Percentiles rank a stretch among this genome's conserved stretches.
Conservation (phyloP, 2,113 vertebrate species). For the Myocastor coypus region DNA sequence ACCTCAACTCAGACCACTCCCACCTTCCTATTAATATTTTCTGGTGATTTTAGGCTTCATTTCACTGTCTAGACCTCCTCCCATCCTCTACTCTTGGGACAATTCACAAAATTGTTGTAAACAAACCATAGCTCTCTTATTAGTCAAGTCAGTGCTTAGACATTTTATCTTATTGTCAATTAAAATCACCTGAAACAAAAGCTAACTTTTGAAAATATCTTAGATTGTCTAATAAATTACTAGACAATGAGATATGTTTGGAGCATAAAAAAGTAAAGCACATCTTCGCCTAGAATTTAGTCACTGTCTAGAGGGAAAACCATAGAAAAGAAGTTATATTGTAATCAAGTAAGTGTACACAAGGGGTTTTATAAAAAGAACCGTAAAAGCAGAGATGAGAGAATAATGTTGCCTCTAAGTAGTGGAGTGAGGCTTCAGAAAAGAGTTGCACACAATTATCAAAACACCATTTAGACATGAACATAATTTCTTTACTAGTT, state of each 20-base stretch:
- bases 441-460: not conserved
- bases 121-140: not conserved
- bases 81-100: not conserved
- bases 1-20: rapidly evolving
- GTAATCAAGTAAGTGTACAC: not conserved
- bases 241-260: not conserved
- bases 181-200: not conserved
- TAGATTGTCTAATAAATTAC: not conserved
- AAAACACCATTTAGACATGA: slow-evolving; percentile 8
- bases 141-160: not conserved
- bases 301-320: not conserved
- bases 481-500: not conserved
- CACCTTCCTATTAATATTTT: not conserved
- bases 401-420: not conserved
- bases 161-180: not conserved
- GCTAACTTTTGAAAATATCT: slow-evolving; percentile 6
- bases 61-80: not conserved
- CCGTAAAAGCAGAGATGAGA: not conserved
- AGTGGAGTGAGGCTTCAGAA: not conserved
- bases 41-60: not conserved
- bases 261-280: not conserved
- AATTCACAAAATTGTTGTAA: not conserved
- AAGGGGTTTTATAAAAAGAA: not conserved
- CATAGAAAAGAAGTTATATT: not conserved
- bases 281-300: not conserved